Evolutionary conservation across 2,888 invertebrate species (phyloP).

Genomic region (Dusona sp.): DNA sequence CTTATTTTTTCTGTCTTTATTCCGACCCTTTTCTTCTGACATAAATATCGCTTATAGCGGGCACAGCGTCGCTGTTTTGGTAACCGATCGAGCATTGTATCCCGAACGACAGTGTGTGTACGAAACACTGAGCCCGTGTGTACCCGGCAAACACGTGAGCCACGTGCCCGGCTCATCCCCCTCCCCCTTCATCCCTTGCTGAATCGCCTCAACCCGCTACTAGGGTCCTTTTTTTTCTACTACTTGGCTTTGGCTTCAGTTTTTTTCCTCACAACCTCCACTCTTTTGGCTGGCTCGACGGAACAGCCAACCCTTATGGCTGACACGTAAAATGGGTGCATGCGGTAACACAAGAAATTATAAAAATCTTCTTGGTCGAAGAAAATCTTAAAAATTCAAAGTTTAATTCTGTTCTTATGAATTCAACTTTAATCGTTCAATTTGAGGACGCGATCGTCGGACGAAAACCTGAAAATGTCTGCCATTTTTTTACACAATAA

Average conservation of each 20-base stretch:
- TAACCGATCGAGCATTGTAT: constrained; percentile 84
- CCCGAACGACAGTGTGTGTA: constrained; percentile 79
- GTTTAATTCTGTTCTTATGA: no score
- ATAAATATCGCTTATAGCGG: constrained; percentile 84
- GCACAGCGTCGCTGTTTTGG: constrained; percentile 83
- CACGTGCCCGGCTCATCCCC: constrained; percentile 79
- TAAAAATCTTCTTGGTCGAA: neutral
- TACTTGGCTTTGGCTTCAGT: constrained; percentile 54
- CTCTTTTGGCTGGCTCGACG: neutral
- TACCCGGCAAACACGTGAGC: constrained; percentile 83
- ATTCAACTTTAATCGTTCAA: no score
- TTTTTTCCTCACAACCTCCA: constrained; percentile 13
- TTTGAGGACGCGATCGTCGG: no score
- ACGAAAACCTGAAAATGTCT: no score
- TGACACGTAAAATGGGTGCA: constrained; percentile 74
- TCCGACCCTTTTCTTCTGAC: constrained; percentile 82
- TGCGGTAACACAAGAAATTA: neutral
- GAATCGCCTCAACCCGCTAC: constrained; percentile 56
- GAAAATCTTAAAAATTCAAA: neutral
- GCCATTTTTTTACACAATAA: neutral
- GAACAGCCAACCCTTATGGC: neutral
- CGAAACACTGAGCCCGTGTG: constrained; percentile 82
- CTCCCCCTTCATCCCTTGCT: constrained; percentile 67
- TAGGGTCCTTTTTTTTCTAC: constrained; percentile 38
- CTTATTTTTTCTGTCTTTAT: constrained; percentile 21